These are phyloP conservation scores for Lytechinus pictus DNA, from an alignment of 35 echinoderm and acorn worm genomes.

Conservation along the genomic window DNA sequence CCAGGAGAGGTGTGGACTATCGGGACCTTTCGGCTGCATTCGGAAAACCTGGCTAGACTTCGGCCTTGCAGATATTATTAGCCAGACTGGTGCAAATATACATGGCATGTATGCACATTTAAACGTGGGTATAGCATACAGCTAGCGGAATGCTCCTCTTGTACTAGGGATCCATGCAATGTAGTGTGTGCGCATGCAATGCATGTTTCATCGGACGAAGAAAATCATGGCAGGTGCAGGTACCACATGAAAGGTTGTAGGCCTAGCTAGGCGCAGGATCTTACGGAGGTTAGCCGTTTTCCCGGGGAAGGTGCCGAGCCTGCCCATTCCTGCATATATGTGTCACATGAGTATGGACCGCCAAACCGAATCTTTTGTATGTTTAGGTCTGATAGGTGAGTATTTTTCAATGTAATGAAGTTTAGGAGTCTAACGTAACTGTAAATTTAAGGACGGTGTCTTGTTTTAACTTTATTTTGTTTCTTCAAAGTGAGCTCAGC, in stretches of 20 bases:
- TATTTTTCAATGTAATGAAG: neutral
- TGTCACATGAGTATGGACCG: slow-evolving; percentile 89
- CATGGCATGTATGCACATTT: slow-evolving; percentile 47
- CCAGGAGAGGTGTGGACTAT: slow-evolving; percentile 44
- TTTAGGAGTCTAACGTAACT: neutral
- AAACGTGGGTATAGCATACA: slow-evolving; percentile 27
- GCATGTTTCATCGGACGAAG: neutral
- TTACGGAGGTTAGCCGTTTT: neutral
- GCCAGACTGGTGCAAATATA: slow-evolving; percentile 56
- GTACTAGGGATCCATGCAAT: neutral
- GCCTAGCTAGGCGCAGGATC: too few species aligned
- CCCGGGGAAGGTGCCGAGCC: slow-evolving; percentile 34
- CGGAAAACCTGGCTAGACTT: slow-evolving; percentile 53
- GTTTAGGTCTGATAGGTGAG: slow-evolving; percentile 96
- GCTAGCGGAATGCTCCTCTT: slow-evolving; percentile 43
- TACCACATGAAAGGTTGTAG: slow-evolving; percentile 37
- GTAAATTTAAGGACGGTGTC: too few species aligned
- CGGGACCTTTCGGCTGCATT: slow-evolving; percentile 34
- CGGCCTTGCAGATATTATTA: slow-evolving; percentile 57
- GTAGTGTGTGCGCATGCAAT: slow-evolving; percentile 8
- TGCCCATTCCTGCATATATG: neutral
- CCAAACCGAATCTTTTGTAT: slow-evolving; percentile 95
- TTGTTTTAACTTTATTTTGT: too few species aligned
- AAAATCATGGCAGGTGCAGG: slow-evolving; percentile 26
- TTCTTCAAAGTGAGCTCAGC: too few species aligned